Conservation (phyloP, 2,888 invertebrate species). For the Sturmia bella region DNA sequence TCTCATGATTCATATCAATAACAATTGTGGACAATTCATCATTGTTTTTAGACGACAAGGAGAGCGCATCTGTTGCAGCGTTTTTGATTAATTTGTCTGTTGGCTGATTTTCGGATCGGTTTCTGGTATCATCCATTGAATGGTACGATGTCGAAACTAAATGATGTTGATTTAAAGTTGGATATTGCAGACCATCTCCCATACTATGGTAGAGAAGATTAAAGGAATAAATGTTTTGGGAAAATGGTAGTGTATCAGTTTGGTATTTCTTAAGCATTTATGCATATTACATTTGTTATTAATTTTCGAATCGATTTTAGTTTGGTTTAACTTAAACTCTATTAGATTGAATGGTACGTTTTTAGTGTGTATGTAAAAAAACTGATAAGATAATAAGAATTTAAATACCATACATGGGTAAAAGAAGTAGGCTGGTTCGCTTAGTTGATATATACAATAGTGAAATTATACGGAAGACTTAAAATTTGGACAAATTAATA, state of each 20-base stretch:
- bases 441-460: too few species aligned
- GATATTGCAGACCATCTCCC: slow-evolving; percentile 94
- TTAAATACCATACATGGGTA: too few species aligned
- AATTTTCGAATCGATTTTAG: background rate
- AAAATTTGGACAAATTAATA: too few species aligned
- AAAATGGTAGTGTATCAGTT: slow-evolving; percentile 47
- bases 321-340: background rate
- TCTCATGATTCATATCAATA: slow-evolving; percentile 52
- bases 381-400: too few species aligned
- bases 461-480: too few species aligned
- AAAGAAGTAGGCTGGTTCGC: too few species aligned
- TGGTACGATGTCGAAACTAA: slow-evolving; percentile 84
- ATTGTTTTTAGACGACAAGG: slow-evolving; percentile 14
- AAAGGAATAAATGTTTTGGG: slow-evolving; percentile 43
- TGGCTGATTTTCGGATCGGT: slow-evolving; percentile 86
- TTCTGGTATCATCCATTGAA: slow-evolving; percentile 91
- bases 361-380: background rate
- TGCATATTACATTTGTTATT: background rate
- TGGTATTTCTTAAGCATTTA: background rate
- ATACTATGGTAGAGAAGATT: slow-evolving; percentile 84
- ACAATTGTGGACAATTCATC: slow-evolving; percentile 45
- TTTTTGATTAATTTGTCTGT: slow-evolving; percentile 80
- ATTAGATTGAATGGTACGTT: background rate
- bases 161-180: slow-evolving; percentile 88
- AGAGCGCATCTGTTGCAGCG: slow-evolving; percentile 50